A percentile compares a stretch with the other conserved stretches of the same genome.
Conservation (phyloP, 2,113 vertebrate species). For the Trochalopteron elliotii region DNA sequence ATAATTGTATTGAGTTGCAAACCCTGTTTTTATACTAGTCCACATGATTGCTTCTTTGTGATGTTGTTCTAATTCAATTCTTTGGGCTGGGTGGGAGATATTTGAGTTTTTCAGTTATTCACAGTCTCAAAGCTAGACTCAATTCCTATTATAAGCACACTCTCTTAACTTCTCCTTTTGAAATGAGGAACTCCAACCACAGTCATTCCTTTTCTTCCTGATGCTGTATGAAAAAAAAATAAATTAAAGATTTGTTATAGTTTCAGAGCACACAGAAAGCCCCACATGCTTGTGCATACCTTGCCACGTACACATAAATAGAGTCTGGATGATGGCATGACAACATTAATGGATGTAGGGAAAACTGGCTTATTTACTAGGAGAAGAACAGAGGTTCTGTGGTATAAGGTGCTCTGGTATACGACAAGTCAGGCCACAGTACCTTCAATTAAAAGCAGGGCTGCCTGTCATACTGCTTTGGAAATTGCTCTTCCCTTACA, state of each 20-base stretch:
- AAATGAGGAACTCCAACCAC: not conserved
- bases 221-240: not conserved
- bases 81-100: not conserved
- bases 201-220: not conserved
- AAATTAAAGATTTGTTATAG: not conserved
- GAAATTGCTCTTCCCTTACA: not conserved
- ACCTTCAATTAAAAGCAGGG: not conserved
- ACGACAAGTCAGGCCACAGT: not conserved
- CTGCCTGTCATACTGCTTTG: not conserved
- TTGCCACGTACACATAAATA: not conserved
- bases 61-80: not conserved
- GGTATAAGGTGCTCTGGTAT: not conserved
- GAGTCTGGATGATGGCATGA: not conserved
- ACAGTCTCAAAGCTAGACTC: not conserved
- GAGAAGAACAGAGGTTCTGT: not conserved
- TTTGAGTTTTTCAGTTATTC: not conserved
- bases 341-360: not conserved
- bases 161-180: not conserved
- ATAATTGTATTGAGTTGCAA: not conserved
- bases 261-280: not conserved
- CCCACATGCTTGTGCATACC: not conserved
- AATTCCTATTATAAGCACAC: not conserved
- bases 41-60: not conserved
- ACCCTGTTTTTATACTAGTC: not conserved
- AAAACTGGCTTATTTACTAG: not conserved